These are phyloP conservation scores for Drosophila falleni DNA, from an alignment of 2,888 invertebrate species.

Conservation along the genomic window DNA sequence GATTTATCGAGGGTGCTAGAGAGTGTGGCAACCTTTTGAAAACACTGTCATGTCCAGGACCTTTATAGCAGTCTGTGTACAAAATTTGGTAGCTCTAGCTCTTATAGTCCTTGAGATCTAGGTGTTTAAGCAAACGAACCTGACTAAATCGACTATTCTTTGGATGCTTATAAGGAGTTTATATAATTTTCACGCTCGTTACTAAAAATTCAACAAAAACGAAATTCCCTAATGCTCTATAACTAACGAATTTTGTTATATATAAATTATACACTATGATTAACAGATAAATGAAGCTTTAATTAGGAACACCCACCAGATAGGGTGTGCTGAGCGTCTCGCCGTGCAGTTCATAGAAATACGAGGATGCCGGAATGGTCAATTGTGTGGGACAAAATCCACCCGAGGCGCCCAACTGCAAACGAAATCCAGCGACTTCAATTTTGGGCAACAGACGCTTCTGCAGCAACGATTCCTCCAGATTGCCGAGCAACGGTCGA, in stretches of 20 bases:
- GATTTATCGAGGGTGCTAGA: not conserved
- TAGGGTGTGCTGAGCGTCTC: slow-evolving; percentile 97
- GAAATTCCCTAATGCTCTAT: not conserved
- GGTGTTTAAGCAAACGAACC: too few species aligned
- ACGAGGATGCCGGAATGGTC: slow-evolving; percentile 96
- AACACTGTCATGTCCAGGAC: not conserved
- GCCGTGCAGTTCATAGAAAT: slow-evolving; percentile 96
- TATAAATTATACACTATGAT: not conserved
- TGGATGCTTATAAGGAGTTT: too few species aligned
- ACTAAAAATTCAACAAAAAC: too few species aligned
- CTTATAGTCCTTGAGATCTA: not conserved
- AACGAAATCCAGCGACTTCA: slow-evolving; percentile 97
- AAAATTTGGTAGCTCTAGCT: not conserved
- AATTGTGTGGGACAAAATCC: slow-evolving; percentile 97
- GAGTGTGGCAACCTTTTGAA: too few species aligned
- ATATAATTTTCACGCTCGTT: too few species aligned
- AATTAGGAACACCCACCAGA: slow-evolving; percentile 89
- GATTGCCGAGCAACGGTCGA: slow-evolving; percentile 89
- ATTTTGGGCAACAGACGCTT: slow-evolving; percentile 97
- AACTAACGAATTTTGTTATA: not conserved
- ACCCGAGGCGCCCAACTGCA: slow-evolving; percentile 97
- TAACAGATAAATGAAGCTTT: not conserved
- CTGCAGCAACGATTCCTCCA: slow-evolving; percentile 97
- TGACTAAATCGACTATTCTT: too few species aligned
- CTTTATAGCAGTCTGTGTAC: not conserved